Base-by-base conservation (phyloP, 2,888 invertebrate species). In the Polyommatus icarus region DNA sequence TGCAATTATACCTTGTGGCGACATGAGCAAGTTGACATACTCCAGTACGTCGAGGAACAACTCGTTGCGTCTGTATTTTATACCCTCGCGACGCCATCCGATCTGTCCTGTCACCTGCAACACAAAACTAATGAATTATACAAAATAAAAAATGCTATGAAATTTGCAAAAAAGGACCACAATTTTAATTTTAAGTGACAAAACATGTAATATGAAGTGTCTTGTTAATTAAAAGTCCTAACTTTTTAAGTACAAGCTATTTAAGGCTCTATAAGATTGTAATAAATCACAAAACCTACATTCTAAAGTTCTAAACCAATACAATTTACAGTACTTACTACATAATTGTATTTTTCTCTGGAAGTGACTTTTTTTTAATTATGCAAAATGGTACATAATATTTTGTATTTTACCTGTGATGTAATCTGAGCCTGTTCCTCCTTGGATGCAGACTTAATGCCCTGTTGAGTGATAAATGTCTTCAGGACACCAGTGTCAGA, bases 351-450 rank as follows among this genome's bases (percentile, higher is more conserved):
- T 40, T 36, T 6, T 36, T 40, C 36, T 40, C 8, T 8, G 8
- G 36, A 40, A 40, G 36, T 7, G 36, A 40, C 8, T 40, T 40
- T 40, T 40, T 40, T 40, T 40, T 36, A 7, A 8, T 40, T 8
- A 7, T 8, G 36, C 36, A 40, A 40, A 40, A n/a, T n/a, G 36
- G 36, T 40, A 40, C 36, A 40, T 40, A 40, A 40, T 40, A 40
- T 40, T 40, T 40, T 40, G 36, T 40, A 7, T 8, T 40, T 40
- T 82, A 92, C 93, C 95, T 99, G 99, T 12, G 99, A 99, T 15
- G 99, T 99, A 83, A 99, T 99, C 91, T 99, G 99, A 78, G 99
- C 98, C 90, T 99, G 99, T 90, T 99, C 99, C 88, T 99, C 99
- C 89, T 99, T 99, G 29, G 99, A 99, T 83, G 99, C 98, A 4